These are phyloP conservation scores for Plodia interpunctella DNA, from an alignment of 1,140 invertebrate species.

Conservation along the genomic window DNA sequence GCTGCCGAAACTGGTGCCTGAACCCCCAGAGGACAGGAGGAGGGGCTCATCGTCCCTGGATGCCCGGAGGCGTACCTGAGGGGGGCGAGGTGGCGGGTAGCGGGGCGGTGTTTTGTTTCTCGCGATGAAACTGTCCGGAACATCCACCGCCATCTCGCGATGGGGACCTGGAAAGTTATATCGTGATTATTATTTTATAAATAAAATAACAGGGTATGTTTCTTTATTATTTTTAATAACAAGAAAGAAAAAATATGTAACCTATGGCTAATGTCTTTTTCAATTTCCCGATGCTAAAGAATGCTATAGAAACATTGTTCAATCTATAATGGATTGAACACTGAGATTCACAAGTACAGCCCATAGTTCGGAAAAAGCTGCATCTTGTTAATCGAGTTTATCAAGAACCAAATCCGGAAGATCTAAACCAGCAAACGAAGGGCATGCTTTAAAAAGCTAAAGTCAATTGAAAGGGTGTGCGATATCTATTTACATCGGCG, in stretches of 20 bases:
- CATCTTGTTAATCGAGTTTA: neutral
- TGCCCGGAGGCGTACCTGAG: conserved; percentile 73
- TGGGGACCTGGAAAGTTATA: conserved; percentile 87
- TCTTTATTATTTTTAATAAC: conserved; percentile 14
- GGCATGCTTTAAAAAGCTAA: conserved; percentile 7
- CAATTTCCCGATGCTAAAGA: no score
- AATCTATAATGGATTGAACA: no score
- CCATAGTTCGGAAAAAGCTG: neutral
- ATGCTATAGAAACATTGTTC: no score
- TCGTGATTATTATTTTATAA: no score
- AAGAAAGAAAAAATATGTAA: no score
- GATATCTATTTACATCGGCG: conserved; percentile 10
- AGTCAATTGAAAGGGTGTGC: conserved; percentile 13
- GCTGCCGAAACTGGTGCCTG: conserved; percentile 66
- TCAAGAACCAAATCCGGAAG: neutral
- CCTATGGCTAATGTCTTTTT: no score
- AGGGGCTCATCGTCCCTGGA: conserved; percentile 64
- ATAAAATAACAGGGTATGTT: no score
- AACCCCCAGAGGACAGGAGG: conserved; percentile 54
- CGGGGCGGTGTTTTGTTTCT: conserved; percentile 94
- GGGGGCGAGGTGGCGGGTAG: conserved; percentile 88
- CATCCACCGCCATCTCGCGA: conserved; percentile 98
- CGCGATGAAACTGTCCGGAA: conserved; percentile 95
- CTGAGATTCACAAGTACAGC: no score
- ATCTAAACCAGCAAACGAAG: neutral